Evolutionary conservation across 2,797 vertebrate genomes (phyloP).

Genomic region (Hypotaenidia philippensis): DNA sequence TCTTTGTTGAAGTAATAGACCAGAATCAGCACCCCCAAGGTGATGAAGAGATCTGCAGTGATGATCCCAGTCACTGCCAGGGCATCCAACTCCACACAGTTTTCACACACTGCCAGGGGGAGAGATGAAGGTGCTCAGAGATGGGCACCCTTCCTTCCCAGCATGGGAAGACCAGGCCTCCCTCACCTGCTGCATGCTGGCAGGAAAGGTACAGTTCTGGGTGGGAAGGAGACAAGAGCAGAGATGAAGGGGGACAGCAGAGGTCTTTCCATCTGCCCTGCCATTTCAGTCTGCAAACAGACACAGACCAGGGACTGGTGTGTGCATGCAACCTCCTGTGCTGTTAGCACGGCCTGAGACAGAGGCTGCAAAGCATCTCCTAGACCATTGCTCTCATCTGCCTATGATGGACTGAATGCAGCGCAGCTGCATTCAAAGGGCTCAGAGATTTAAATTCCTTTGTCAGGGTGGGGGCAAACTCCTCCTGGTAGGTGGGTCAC

Average conservation of each 20-base stretch:
- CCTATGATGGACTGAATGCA: not conserved
- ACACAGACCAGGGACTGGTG: not conserved
- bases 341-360: not conserved
- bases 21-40: conserved; percentile 74
- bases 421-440: not conserved
- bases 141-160: not conserved
- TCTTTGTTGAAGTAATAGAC: conserved; percentile 79
- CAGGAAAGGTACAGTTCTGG: not conserved
- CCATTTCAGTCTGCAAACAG: not conserved
- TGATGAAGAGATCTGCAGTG: conserved; percentile 71
- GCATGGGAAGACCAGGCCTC: not conserved
- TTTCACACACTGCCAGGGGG: conserved; percentile 72
- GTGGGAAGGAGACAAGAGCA: not conserved
- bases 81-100: conserved; percentile 73
- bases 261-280: accelerated
- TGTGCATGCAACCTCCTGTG: not conserved
- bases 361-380: not conserved
- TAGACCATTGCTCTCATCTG: too few species aligned
- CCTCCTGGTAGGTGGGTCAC: not conserved
- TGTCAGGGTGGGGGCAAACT: not conserved
- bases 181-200: accelerated
- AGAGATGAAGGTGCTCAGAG: not conserved
- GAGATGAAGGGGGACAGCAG: not conserved
- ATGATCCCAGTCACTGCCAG: conserved; percentile 32
- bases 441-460: not conserved